These are phyloP conservation scores for Haliclystus octoradiatus DNA, from an alignment of 30 jellyfish, hydroid and myxozoan species.

Conservation along the genomic window DNA sequence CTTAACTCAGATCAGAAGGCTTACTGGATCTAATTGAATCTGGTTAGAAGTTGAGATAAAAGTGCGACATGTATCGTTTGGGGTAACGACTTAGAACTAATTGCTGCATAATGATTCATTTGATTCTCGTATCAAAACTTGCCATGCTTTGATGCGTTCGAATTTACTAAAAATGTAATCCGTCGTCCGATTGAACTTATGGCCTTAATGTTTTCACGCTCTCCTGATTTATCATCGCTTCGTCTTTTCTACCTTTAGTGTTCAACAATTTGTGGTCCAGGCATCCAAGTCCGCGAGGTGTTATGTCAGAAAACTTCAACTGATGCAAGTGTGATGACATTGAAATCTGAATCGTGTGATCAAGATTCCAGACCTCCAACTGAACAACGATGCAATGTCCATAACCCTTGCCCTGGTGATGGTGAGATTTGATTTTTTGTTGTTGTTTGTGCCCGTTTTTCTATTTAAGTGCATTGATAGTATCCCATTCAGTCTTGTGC, in stretches of 20 bases:
- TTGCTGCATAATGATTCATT: too few species aligned
- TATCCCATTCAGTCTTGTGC: too few species aligned
- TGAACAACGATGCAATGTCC: conserved; percentile 90
- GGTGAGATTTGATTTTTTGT: conserved; percentile 48
- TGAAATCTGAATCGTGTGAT: conserved; percentile 56
- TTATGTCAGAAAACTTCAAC: conserved; percentile 73
- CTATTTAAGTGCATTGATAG: too few species aligned
- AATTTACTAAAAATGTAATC: too few species aligned
- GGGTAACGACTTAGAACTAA: too few species aligned
- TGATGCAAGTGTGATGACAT: conserved; percentile 63
- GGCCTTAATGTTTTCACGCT: background rate
- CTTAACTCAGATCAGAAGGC: too few species aligned
- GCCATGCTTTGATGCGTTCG: too few species aligned
- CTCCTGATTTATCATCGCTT: background rate
- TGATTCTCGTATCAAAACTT: too few species aligned
- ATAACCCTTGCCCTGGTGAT: conserved; percentile 96
- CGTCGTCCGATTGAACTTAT: background rate
- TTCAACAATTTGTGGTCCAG: conserved; percentile 93
- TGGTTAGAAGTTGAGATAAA: too few species aligned
- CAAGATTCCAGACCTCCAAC: conserved; percentile 93
- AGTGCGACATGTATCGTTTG: too few species aligned
- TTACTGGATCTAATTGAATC: too few species aligned
- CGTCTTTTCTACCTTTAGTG: conserved; percentile 29
- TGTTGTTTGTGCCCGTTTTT: too few species aligned
- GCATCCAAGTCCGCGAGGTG: conserved; percentile 84